Evolutionary conservation across 2,797 vertebrate species (phyloP).

Genomic region (Diplodus sargus): DNA sequence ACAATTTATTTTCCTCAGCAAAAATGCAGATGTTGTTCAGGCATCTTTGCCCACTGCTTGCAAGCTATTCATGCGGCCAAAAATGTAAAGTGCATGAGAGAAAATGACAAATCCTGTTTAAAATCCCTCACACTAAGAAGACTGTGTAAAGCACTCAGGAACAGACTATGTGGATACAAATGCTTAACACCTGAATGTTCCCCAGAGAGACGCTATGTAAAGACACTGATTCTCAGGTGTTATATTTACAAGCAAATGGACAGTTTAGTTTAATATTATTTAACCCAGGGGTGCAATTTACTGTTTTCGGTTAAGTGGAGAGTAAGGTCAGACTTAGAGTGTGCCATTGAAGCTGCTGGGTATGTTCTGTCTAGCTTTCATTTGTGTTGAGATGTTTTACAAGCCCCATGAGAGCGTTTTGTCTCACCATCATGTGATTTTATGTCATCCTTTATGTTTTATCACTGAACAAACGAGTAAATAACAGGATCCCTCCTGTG

Average conservation of each 20-base stretch:
- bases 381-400: constrained; percentile 19
- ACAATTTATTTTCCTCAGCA: background rate
- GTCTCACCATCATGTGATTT: constrained; percentile 3
- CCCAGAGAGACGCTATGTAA: background rate
- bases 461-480: background rate
- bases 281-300: constrained; percentile 38
- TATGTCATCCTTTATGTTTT: background rate
- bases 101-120: background rate
- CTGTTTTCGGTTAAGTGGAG: constrained; percentile 28
- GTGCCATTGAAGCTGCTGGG: constrained; percentile 1
- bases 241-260: background rate
- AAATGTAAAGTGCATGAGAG: background rate
- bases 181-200: constrained; percentile 13
- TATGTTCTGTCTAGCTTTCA: constrained; percentile 13
- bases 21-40: background rate
- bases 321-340: constrained; percentile 5
- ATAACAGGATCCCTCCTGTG: background rate
- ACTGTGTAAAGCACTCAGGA: background rate
- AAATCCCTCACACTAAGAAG: background rate
- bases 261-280: constrained; percentile 3
- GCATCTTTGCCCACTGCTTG: background rate
- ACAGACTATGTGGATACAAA: constrained; percentile 10
- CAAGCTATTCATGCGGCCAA: background rate
- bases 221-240: constrained; percentile 1
- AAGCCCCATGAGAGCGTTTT: background rate